Evolutionary conservation across 2,113 vertebrate genomes (phyloP), one percentile per base, ranked within the genome.

Genomic region (Calidris pygmaea): DNA sequence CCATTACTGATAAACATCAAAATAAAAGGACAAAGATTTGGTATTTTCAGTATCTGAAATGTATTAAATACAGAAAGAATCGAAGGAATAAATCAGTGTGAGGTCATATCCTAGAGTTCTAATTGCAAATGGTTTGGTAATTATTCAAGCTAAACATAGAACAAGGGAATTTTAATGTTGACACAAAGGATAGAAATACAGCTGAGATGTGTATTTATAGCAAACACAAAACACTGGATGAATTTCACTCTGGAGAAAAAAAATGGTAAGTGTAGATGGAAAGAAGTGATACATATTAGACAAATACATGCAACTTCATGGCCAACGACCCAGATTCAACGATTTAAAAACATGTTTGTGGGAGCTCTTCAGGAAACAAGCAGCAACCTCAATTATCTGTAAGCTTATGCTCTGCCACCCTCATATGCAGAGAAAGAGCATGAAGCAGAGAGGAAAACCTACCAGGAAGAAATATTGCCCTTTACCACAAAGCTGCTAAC

Each of bases 1-100:
- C 98, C 97, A 98, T 98, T 98, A 97, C 97, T 97, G 98, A 98
- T 98, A 98, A 98, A 97, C 97, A 98, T 98, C 98, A 98, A 98
- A 98, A 98, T 97, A 97, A 97, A 94, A 84, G 92, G 96, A 97
- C 96, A 98, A 95, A 98, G 97, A 98, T 98, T 98, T 98, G 98
- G 97, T 97, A 98, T 98, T 98, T 98, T 97, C 97, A 84, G 97
- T 96, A 96, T 98, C 97, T 97, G 97, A 98, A 98, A 98, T 93
- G 88, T 96, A 98, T 98, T 98, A 98, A 98, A 98, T 92, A 98
- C 93, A 97, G 97, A 96, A 95, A 97, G 95, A 97, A 96, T 90
- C 0, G 89, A 97, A 97, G 75, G 87, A 98, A 98, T 97, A 98
- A 98, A 98, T 96, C 87, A 90, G 81, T 90, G 75, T 97, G 97